Percentiles rank a stretch among this genome's conserved stretches.
These are phyloP conservation scores for Rhagonycha fulva DNA, from an alignment of 2,888 invertebrate species.

Conservation along the genomic window DNA sequence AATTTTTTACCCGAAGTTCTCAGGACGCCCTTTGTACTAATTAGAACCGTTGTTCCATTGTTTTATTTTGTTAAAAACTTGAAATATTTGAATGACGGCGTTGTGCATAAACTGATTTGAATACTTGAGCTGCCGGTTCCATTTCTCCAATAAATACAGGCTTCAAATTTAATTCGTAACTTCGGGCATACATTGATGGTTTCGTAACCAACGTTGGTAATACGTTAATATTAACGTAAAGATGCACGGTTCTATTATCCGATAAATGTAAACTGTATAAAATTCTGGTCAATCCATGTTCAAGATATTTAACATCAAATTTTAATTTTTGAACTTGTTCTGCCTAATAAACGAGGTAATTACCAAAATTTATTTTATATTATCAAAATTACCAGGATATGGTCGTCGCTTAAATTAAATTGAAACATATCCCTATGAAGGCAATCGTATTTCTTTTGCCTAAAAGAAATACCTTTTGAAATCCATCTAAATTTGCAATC, in stretches of 20 bases:
- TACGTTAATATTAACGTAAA: constrained; percentile 42
- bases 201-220: constrained; percentile 25
- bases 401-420: constrained; percentile 42
- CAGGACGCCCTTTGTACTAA: too few species aligned
- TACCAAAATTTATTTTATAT: background rate
- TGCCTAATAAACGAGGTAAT: constrained; percentile 35
- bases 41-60: too few species aligned
- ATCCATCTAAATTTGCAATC: constrained; percentile 43
- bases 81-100: background rate
- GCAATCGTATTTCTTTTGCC: constrained; percentile 46
- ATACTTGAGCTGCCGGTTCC: constrained; percentile 36
- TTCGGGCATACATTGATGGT: constrained; percentile 36
- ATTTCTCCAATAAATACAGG: constrained; percentile 46
- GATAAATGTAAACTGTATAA: constrained; percentile 50
- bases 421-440: constrained; percentile 47
- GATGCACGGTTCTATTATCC: constrained; percentile 45
- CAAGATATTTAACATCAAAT: constrained; percentile 46
- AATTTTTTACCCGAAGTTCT: too few species aligned
- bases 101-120: background rate
- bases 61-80: too few species aligned
- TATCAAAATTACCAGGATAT: constrained; percentile 42
- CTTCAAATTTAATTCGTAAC: constrained; percentile 38
- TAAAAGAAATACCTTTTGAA: constrained; percentile 39
- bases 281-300: constrained; percentile 43
- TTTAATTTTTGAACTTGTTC: constrained; percentile 38